Base-by-base conservation (phyloP, 1,140 invertebrate genomes). In the Drosophila sproati region DNA sequence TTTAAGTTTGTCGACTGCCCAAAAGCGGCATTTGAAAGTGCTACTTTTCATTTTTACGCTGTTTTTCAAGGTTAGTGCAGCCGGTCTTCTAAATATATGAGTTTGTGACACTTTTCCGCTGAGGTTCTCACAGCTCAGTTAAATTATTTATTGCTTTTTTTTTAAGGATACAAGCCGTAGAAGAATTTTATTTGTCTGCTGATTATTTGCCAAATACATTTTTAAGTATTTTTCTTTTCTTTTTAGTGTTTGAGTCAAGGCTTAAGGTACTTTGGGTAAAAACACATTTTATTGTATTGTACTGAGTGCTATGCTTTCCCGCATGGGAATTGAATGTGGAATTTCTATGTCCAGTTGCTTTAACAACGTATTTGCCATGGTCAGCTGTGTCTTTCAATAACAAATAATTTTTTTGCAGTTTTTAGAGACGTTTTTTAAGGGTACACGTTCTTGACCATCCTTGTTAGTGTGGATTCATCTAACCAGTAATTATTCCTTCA, bases 51-150 rank as follows among this genome's bases (percentile, higher is more conserved):
- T 57, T 72, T 35, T 32, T 47, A 10, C 3, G 10, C n/a, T 45
- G 45, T 41, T 57, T 61, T 73, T 81, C 74, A 81, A 85, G 82
- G 74, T 78, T 78, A 80, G 50, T 39, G 6, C 8, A 28, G 20
- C 20, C 20, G 20, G 20, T 20, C 20, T 20, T 20, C 20, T 20
- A 20, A 20, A 20, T 20, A 20, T 20, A 20, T 20, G 20, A n/a
- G 39, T 41, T 3, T 41, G 8, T 41, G 39, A 41, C 2, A 7
- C 35, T 37, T 20, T 20, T 20, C 20, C 20, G 20, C 20, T 7
- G 39, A 2, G 10, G 10, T n/a, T n/a, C 39, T 43, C 39, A n/a
- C 39, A n/a, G 39, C 39, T 43, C 4, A 43, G 39, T 43, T 43
- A 4, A 43, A 20, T 20, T 1, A 20, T 20, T 20, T 20, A 20